Conservation (phyloP, 2,888 invertebrate species). For the Drosophila merina region DNA sequence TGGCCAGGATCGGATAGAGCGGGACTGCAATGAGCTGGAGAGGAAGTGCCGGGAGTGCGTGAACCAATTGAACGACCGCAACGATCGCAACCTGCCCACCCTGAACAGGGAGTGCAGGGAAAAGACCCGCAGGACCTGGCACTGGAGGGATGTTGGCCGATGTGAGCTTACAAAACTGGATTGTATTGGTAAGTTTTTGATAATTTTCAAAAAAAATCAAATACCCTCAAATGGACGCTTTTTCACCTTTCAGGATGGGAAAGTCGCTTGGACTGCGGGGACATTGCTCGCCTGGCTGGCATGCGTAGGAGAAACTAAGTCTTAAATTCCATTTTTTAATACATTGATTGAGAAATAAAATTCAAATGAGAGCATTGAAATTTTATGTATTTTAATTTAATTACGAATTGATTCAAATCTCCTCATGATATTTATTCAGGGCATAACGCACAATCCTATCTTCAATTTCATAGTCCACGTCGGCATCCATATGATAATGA, state of each 20-base stretch:
- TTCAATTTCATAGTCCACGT: slow-evolving; percentile 22
- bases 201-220: neutral
- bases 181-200: slow-evolving; percentile 9
- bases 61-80: neutral
- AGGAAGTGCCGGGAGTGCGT: slow-evolving; percentile 18
- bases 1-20: slow-evolving; percentile 5
- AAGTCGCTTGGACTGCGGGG: slow-evolving; percentile 20
- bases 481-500: neutral
- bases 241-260: slow-evolving; percentile 10
- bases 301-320: slow-evolving; percentile 13
- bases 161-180: slow-evolving; percentile 21
- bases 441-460: slow-evolving; percentile 36
- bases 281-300: slow-evolving; percentile 21
- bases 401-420: slow-evolving; percentile 8
- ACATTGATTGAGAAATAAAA: slow-evolving; percentile 11
- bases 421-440: slow-evolving; percentile 18
- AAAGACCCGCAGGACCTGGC: slow-evolving; percentile 11
- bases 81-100: slow-evolving; percentile 18
- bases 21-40: slow-evolving; percentile 14
- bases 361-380: slow-evolving; percentile 29
- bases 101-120: slow-evolving; percentile 15
- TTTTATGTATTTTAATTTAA: neutral
- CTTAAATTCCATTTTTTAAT: neutral
- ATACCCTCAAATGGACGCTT: neutral
- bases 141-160: slow-evolving; percentile 20